phyloP scores from a whole-genome alignment of 2,113 vertebrate genomes.

The Acrocephalus kingi region DNA sequence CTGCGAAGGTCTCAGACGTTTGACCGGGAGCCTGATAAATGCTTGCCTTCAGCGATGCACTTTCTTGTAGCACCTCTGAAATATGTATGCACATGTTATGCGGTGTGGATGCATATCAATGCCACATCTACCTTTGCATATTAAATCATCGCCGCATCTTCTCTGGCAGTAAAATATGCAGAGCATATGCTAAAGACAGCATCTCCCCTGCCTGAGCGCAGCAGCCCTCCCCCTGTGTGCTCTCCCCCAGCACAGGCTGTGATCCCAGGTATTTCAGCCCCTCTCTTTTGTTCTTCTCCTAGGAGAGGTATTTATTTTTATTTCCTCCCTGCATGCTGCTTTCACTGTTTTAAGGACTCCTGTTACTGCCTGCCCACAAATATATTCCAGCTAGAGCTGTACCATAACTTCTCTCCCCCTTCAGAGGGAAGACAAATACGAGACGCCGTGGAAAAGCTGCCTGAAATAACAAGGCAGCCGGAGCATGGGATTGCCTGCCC shows the following conservation, averaged over 20 bases:
- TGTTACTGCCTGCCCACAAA: not conserved
- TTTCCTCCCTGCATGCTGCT: not conserved
- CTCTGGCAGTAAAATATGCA: slow-evolving; percentile 75
- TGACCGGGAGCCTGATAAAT: slow-evolving; percentile 45
- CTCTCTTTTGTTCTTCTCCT: slow-evolving; percentile 50
- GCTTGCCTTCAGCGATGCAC: slow-evolving; percentile 20
- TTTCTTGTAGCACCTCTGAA: slow-evolving; percentile 53
- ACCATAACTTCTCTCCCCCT: not conserved
- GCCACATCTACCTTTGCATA: slow-evolving; percentile 74
- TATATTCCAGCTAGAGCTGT: not conserved
- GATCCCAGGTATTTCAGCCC: slow-evolving; percentile 49
- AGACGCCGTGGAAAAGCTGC: not conserved
- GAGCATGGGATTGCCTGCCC: not conserved
- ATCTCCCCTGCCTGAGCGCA: slow-evolving; percentile 30
- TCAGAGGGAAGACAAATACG: not conserved
- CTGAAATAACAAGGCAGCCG: not conserved
- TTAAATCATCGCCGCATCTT: slow-evolving; percentile 71
- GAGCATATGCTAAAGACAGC: slow-evolving; percentile 70
- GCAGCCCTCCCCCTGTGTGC: not conserved
- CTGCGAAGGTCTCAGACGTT: slow-evolving; percentile 37
- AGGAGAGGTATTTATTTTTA: not conserved
- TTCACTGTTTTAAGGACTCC: not conserved
- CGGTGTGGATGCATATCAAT: slow-evolving; percentile 71
- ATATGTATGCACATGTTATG: slow-evolving; percentile 70
- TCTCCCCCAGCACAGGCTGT: not conserved